Evolutionary conservation across 2,113 vertebrate genomes (phyloP).

Genomic region (Apeltes quadracus): DNA sequence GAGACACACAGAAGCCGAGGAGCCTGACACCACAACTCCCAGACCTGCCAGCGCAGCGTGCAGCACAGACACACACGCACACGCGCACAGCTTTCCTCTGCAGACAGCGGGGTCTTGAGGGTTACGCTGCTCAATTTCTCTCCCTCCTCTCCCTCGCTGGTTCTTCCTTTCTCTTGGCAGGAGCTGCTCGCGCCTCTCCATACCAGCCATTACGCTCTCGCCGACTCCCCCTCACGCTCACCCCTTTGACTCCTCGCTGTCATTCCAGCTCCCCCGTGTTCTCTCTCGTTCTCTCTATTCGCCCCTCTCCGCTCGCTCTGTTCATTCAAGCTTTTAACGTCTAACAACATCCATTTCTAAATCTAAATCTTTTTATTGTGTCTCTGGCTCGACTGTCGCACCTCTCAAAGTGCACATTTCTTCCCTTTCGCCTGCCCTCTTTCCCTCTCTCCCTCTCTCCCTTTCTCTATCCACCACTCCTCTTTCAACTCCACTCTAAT

Average conservation of each 20-base stretch:
- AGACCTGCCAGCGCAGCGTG: constrained; percentile 40
- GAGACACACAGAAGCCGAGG: constrained; percentile 39
- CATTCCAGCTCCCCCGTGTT: constrained; percentile 47
- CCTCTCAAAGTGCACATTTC: constrained; percentile 13
- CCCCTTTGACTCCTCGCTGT: constrained; percentile 46
- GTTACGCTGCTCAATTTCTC: constrained; percentile 72
- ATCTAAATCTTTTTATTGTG: constrained; percentile 39
- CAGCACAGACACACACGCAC: constrained; percentile 7
- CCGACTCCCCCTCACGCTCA: constrained; percentile 38
- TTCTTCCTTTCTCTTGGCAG: constrained; percentile 68
- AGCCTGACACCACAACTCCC: constrained; percentile 54
- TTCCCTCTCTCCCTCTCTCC: constrained; percentile 17
- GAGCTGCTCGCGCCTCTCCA: constrained; percentile 64
- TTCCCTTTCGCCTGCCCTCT: neutral
- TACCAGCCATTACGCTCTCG: constrained; percentile 64
- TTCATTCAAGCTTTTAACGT: constrained; percentile 48
- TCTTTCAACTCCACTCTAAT: constrained; percentile 67
- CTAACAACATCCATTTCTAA: constrained; percentile 12
- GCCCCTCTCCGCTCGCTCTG: constrained; percentile 30
- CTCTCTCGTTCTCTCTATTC: constrained; percentile 13
- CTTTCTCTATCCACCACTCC: constrained; percentile 53
- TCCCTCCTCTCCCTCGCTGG: constrained; percentile 38
- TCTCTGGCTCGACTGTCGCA: constrained; percentile 4
- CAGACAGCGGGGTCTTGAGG: constrained; percentile 66
- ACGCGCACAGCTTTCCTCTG: constrained; percentile 38